Evolutionary conservation across 2,113 vertebrate species (phyloP).

Genomic region (Parus major): DNA sequence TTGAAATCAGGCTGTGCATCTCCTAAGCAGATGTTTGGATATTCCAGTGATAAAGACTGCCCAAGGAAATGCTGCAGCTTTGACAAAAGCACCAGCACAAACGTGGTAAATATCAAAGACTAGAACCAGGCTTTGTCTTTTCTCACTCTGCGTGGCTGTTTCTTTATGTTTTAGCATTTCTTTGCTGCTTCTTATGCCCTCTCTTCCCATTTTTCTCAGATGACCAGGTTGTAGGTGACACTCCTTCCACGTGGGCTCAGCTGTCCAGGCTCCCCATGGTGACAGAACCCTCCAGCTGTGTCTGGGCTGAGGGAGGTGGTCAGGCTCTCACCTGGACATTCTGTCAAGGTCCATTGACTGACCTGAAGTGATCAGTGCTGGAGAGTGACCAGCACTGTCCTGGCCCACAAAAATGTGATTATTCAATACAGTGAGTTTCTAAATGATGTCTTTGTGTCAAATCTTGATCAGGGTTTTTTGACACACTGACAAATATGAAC

Average conservation of each 20-base stretch:
- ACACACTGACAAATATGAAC: rapidly evolving
- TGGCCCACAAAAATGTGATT: not conserved
- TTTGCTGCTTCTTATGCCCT: not conserved
- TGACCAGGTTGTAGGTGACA: not conserved
- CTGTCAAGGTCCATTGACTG: rapidly evolving
- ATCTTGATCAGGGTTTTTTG: not conserved
- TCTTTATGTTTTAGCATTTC: not conserved
- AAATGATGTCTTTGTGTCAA: not conserved
- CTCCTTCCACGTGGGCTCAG: rapidly evolving
- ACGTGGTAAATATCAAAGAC: not conserved
- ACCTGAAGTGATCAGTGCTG: not conserved
- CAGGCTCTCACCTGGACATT: not conserved
- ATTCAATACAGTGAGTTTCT: not conserved
- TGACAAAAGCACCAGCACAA: not conserved
- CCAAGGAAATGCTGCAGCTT: not conserved
- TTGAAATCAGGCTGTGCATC: rapidly evolving
- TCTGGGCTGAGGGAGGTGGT: not conserved
- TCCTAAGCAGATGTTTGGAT: not conserved
- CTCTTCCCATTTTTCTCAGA: not conserved
- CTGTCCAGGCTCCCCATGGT: rapidly evolving
- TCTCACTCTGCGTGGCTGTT: not conserved
- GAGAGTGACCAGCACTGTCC: not conserved
- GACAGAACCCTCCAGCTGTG: rapidly evolving
- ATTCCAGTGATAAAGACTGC: not conserved
- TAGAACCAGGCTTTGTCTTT: not conserved